Evolutionary conservation across 2,797 vertebrate species (phyloP), one percentile per base, ranked within the genome.

Genomic region (Brachyalestes nurse): DNA sequence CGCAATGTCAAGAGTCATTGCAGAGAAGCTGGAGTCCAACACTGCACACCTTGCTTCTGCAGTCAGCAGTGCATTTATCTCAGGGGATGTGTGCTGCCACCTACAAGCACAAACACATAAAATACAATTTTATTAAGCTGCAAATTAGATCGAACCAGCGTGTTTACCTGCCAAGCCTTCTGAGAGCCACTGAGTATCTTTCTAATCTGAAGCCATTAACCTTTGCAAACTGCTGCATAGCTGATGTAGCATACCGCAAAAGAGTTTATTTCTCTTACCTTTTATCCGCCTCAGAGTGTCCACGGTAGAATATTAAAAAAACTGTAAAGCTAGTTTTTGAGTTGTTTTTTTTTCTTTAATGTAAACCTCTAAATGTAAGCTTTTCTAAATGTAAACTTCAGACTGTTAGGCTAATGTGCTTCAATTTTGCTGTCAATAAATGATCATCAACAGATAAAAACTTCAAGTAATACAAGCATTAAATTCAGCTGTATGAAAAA

Each of bases 191-290:
- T 69, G 83, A 86, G 85, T 76, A 69, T 77, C 40, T 83, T 84
- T 84, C 88, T 71, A 42, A 87, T 88, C 76, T 85, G 80, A 90
- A 90, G 82, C 85, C 71, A 88, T 90, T 91, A 90, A 88, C 91
- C 88, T 89, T 84, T 79, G 75, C 60, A 80, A 83, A 80, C 75
- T 34, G 57, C 74, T 88, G 75, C 82, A 74, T 78, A 77, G 83
- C 84, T 84, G 88, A 84, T 88, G 80, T 87, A 87, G 80, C 49
- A 4, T 64, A 42, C 38, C 81, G 72, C 38, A 38, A 21, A 82
- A 53, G 17, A 77, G 87, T 81, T 14, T 78, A 45, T 72, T 47
- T 49, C 45, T 61, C 10, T 17, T 19, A 12, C 40, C 19, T 2
- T 28, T 25, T 28, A 58, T 58, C 17, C 19, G 1, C n/a, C 1